Conservation (phyloP, 2,888 invertebrate species). For the Nymphalis polychloros region DNA sequence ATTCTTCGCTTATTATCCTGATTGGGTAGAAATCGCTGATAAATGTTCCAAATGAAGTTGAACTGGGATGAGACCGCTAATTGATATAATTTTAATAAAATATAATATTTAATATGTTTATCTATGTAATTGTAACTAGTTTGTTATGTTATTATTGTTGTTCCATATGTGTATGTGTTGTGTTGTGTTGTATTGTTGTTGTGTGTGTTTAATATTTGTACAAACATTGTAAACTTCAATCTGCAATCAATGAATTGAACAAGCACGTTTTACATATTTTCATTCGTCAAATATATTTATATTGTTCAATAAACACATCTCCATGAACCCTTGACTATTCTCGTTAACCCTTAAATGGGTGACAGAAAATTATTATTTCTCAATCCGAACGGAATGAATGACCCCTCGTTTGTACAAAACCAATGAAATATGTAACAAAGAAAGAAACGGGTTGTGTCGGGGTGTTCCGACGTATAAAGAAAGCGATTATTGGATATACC, state of each 20-base stretch:
- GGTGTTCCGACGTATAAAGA: conserved; percentile 58
- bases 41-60: too few relatives aligned
- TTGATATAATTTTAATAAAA: too few relatives aligned
- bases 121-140: neutral
- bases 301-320: conserved; percentile 3
- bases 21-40: too few relatives aligned
- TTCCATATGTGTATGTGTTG: too few relatives aligned
- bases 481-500: conserved; percentile 60
- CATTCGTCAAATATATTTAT: too few relatives aligned
- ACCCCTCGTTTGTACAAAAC: conserved; percentile 62
- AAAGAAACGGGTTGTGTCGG: conserved; percentile 57
- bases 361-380: conserved; percentile 54
- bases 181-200: neutral
- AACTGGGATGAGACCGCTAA: too few relatives aligned
- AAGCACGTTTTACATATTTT: too few relatives aligned
- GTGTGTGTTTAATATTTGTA: too few relatives aligned
- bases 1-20: too few relatives aligned
- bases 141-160: neutral
- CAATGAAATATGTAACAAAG: conserved; percentile 76
- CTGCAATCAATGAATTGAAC: too few relatives aligned
- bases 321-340: conserved; percentile 26
- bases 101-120: neutral
- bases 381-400: conserved; percentile 51
- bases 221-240: too few relatives aligned
- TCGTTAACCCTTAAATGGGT: conserved; percentile 46